Evolutionary conservation across 2,888 invertebrate species (phyloP), one percentile per base, ranked within the genome.

Genomic region (Diaphora mendica): DNA sequence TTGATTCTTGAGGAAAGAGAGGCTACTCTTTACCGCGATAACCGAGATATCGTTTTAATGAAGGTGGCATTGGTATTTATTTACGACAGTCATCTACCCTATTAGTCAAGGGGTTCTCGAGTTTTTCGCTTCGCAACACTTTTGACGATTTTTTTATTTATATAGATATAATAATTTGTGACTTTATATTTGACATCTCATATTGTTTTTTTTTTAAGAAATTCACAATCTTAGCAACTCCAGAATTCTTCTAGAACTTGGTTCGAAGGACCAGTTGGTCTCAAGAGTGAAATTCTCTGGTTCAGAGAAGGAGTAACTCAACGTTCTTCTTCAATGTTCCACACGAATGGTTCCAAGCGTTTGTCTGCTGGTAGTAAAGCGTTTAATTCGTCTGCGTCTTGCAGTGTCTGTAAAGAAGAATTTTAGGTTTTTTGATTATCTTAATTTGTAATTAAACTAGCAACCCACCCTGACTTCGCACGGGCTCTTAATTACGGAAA

Each of bases 261-360:
- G 51, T 17, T 30, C 30, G 15, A 62, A 4, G 2, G 26, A 30
- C 59, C 17, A 11, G 23, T 15, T 30, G 30, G 62, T 30, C 62
- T 62, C 15, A 62, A 62, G 30, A 62, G 62, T 30, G 30, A 30
- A 62, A 26, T 15, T 62, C 30, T 62, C 62, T 62, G 3, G 8
- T 30, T 20, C 15, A 17, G 5, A 62, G 30, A 15, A 62, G 15
- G 20, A 26, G 33, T 26, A 17, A 55, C 30, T 75, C 72, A 75
- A 23, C 67, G 70, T 64, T 76, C 72, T 66, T 73, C 75, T 55
- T 83, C 97, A 20, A 97, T 97, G n/a, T 97, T 98, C 98, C 98
- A 98, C 0, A 98, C 97, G 88, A 99, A 99, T 0, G 99, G 98
- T 88, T 99, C 98, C 64, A 99, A 92, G 23, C 98, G 96, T 83